A percentile compares a stretch with the other conserved stretches of the same genome.
Evolutionary conservation across 1,140 invertebrate genomes (phyloP).

Genomic region (Semibalanus balanoides): DNA sequence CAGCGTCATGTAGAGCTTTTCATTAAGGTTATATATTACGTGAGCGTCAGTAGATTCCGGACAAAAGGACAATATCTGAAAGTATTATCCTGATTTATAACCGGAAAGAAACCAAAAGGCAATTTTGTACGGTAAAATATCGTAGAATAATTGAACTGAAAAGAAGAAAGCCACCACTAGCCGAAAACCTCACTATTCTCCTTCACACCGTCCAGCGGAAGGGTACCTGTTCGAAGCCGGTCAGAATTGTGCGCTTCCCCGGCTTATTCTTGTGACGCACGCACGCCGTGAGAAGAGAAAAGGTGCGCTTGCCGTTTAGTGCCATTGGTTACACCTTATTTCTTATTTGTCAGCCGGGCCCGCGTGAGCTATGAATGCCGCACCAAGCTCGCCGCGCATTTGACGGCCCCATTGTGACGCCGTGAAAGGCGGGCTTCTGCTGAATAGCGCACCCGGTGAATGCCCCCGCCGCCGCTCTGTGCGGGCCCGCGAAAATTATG

Average conservation of each 20-base stretch:
- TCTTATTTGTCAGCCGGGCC: background rate
- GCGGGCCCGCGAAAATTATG: background rate
- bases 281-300: background rate
- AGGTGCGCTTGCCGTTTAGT: background rate
- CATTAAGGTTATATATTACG: no score
- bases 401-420: background rate
- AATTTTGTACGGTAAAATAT: no score
- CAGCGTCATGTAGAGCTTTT: background rate
- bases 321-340: slow-evolving; percentile 2
- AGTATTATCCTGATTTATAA: no score
- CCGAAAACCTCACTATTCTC: no score
- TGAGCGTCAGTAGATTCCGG: no score
- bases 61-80: no score
- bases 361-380: background rate
- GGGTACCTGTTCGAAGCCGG: no score
- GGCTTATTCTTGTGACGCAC: background rate
- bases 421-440: background rate
- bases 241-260: no score
- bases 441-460: background rate
- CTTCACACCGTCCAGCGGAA: no score
- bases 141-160: no score
- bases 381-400: background rate
- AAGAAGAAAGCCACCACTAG: no score
- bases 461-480: background rate
- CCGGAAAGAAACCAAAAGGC: no score